These are phyloP conservation scores for Calliopsis andreniformis DNA, from an alignment of 1,140 invertebrate species.

Conservation along the genomic window DNA sequence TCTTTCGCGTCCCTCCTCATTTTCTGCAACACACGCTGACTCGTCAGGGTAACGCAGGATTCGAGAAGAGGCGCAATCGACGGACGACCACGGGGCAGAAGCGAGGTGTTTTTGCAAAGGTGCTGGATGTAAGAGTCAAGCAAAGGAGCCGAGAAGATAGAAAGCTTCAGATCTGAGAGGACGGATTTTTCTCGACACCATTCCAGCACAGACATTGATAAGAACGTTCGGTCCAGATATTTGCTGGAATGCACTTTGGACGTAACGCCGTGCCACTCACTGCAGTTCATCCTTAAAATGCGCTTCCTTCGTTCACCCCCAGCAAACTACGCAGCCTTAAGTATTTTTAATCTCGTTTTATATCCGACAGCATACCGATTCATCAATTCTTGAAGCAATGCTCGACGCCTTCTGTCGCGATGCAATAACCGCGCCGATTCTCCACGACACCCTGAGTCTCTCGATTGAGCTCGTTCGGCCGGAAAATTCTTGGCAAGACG, in stretches of 20 bases:
- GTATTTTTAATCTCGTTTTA: slow-evolving; percentile 46
- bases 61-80: neutral
- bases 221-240: slow-evolving; percentile 32
- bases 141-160: neutral
- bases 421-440: slow-evolving; percentile 29
- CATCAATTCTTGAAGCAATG: slow-evolving; percentile 12
- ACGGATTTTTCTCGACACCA: neutral
- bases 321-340: neutral
- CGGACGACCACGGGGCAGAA: neutral
- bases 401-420: slow-evolving; percentile 5
- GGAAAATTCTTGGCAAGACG: slow-evolving; percentile 29
- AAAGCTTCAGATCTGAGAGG: neutral
- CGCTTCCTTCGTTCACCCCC: too few species aligned
- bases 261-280: slow-evolving; percentile 3
- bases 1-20: slow-evolving; percentile 1
- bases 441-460: neutral
- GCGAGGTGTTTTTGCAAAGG: slow-evolving; percentile 2
- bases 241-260: slow-evolving; percentile 33
- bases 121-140: too few species aligned
- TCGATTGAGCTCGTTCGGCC: slow-evolving; percentile 22
- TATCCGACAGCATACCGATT: slow-evolving; percentile 21
- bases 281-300: too few species aligned
- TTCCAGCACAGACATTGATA: neutral
- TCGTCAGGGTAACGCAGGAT: neutral
- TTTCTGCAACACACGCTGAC: neutral